Conservation (phyloP, 1,140 invertebrate species). For the Notospermus geniculatus region DNA sequence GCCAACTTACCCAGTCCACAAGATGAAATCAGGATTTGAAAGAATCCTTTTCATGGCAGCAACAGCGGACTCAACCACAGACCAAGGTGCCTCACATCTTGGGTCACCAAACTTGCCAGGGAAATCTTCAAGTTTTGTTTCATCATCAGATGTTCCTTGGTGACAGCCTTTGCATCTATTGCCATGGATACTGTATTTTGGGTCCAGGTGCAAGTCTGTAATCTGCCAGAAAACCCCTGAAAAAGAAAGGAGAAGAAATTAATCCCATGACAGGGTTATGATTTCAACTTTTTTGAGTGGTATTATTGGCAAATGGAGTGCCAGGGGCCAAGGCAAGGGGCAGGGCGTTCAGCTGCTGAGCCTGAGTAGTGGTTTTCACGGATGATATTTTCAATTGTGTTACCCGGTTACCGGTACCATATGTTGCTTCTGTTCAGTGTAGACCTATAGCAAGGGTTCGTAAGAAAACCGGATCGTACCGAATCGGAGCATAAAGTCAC, state of each 20-base stretch:
- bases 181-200: constrained; percentile 61
- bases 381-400: too few relatives aligned
- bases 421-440: too few relatives aligned
- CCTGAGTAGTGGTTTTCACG: too few relatives aligned
- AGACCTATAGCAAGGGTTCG: too few relatives aligned
- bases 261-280: too few relatives aligned
- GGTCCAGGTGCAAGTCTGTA: constrained; percentile 82
- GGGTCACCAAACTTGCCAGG: constrained; percentile 75
- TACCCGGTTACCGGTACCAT: too few relatives aligned
- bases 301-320: too few relatives aligned
- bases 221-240: constrained; percentile 88
- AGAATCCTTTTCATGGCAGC: constrained; percentile 77
- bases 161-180: constrained; percentile 23
- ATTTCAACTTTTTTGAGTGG: too few relatives aligned
- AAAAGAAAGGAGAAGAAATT: background rate
- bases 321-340: too few relatives aligned
- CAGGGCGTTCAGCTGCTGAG: too few relatives aligned
- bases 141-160: background rate
- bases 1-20: constrained; percentile 85
- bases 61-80: constrained; percentile 79
- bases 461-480: too few relatives aligned
- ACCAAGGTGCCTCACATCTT: constrained; percentile 81
- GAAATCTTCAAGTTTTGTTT: constrained; percentile 4
- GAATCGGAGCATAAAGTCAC: too few relatives aligned
- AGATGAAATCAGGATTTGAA: constrained; percentile 79